Evolutionary conservation across 2,888 invertebrate species (phyloP).

Genomic region (Cheilosia scutellata): DNA sequence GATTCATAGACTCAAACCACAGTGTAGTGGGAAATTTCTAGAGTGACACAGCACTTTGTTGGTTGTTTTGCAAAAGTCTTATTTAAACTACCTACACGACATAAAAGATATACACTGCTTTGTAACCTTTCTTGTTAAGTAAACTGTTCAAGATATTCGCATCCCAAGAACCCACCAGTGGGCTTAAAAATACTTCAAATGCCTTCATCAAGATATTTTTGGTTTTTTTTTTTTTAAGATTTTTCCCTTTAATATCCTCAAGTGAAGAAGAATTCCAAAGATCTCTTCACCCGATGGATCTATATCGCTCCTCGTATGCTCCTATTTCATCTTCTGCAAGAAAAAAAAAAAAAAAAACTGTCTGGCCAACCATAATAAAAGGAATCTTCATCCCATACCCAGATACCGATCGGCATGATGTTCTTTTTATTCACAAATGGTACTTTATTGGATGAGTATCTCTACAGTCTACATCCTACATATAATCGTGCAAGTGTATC

Average conservation of each 20-base stretch:
- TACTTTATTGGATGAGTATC: constrained; percentile 62
- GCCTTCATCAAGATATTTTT: constrained; percentile 1
- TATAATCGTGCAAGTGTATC: constrained; percentile 48
- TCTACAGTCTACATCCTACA: constrained; percentile 37
- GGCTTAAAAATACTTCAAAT: constrained; percentile 31
- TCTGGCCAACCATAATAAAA: constrained; percentile 31
- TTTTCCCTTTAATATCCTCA: constrained; percentile 38
- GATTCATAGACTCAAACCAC: too few relatives aligned
- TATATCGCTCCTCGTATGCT: constrained; percentile 46
- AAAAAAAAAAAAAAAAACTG: constrained; percentile 8
- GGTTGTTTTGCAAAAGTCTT: too few relatives aligned
- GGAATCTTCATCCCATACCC: constrained; percentile 23
- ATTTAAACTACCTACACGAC: not conserved
- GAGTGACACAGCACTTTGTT: too few relatives aligned
- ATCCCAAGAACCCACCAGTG: not conserved
- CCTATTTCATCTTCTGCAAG: constrained; percentile 31
- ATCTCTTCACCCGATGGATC: constrained; percentile 52
- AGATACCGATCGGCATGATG: constrained; percentile 57
- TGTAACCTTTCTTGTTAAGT: not conserved
- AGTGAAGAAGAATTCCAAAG: constrained; percentile 37
- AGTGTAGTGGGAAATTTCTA: too few relatives aligned
- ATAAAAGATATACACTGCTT: not conserved
- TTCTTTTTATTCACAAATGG: constrained; percentile 60
- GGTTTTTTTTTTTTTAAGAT: constrained; percentile 5
- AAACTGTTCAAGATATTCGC: constrained; percentile 9